A percentile compares a stretch with the other conserved stretches of the same genome.
phyloP scores from a whole-genome alignment of 2,888 invertebrate species.

The Papilio gigon region DNA sequence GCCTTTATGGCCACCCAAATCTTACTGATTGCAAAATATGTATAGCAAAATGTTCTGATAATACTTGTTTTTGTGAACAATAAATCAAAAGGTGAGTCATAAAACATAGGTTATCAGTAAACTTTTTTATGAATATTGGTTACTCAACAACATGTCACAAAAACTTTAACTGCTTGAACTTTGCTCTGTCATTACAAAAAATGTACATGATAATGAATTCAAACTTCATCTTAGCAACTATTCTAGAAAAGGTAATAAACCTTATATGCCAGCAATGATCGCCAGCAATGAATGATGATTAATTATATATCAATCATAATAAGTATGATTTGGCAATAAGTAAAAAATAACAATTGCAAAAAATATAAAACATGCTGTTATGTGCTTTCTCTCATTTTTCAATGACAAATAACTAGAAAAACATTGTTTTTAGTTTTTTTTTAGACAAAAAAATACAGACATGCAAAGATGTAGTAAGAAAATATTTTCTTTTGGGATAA shows the following conservation, averaged over 20 bases:
- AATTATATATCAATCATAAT: neutral
- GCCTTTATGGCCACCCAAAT: neutral
- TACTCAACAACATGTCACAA: conserved; percentile 12
- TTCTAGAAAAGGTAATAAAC: conserved; percentile 9
- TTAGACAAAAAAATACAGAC: no score
- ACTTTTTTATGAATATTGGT: conserved; percentile 5
- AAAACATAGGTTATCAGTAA: conserved; percentile 22
- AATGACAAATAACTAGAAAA: no score
- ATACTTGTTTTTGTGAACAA: neutral
- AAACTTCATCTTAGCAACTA: conserved; percentile 8
- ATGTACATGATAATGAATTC: neutral
- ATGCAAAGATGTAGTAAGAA: no score
- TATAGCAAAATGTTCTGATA: neutral
- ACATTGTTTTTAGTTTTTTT: no score
- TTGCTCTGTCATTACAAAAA: conserved; percentile 21
- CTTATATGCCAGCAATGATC: neutral
- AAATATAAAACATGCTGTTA: no score
- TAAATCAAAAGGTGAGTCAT: neutral
- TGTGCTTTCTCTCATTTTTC: no score
- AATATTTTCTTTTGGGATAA: no score
- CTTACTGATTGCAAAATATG: neutral
- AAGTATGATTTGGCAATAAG: neutral
- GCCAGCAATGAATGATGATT: no score
- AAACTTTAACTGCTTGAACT: conserved; percentile 4
- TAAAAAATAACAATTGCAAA: no score